Percentiles rank a stretch among this genome's conserved stretches.
These are phyloP conservation scores for Ischnura elegans DNA, from an alignment of 2,888 invertebrate species.

Conservation along the genomic window DNA sequence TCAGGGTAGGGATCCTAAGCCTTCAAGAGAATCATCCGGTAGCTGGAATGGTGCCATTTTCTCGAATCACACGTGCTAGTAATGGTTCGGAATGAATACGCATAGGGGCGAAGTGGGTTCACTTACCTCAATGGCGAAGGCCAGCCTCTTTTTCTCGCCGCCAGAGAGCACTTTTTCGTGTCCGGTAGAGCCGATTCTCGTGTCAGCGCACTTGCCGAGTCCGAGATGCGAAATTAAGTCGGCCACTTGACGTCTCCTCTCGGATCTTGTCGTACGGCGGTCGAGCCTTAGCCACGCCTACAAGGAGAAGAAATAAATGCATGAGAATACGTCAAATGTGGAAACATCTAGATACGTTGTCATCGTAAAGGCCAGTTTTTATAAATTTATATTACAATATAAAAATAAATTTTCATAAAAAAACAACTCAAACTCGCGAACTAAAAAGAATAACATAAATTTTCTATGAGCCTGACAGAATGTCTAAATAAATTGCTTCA, in stretches of 20 bases:
- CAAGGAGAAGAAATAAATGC: constrained; percentile 49
- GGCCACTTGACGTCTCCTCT: constrained; percentile 84
- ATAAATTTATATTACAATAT: no score
- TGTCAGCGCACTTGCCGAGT: constrained; percentile 84
- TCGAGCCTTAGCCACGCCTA: constrained; percentile 91
- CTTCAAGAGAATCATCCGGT: no score
- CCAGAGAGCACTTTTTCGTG: constrained; percentile 92
- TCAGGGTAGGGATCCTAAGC: no score
- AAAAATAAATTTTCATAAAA: no score
- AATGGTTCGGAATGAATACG: neutral
- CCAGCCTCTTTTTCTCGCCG: constrained; percentile 94
- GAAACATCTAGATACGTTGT: neutral
- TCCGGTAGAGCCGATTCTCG: constrained; percentile 88
- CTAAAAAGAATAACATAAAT: no score
- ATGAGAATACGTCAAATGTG: neutral
- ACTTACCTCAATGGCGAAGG: constrained; percentile 93
- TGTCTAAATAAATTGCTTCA: no score
- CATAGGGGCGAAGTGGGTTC: neutral
- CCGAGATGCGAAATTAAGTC: constrained; percentile 87
- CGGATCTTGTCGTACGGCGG: constrained; percentile 81
- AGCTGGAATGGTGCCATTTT: no score
- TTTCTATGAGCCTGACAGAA: no score
- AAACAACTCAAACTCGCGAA: no score
- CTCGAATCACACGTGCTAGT: neutral
- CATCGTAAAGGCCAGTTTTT: no score